Evolutionary conservation across 2,888 invertebrate genomes (phyloP).

Genomic region (Sinodicranocentrus sp.): DNA sequence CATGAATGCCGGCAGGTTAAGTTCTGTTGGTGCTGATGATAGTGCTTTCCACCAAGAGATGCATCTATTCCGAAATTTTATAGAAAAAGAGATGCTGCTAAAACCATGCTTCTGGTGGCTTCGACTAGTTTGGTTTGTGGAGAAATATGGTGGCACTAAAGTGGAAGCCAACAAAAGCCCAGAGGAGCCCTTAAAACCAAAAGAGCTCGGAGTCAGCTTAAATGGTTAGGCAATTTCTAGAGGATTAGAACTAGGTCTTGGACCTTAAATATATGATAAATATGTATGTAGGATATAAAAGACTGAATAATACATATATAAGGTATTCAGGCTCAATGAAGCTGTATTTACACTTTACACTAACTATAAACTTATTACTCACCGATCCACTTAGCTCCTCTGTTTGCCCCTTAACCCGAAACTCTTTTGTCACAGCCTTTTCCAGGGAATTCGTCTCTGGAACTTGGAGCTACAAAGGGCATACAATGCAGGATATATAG

Average conservation of each 20-base stretch:
- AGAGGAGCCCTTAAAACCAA: slow-evolving; percentile 58
- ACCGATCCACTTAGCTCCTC: slow-evolving; percentile 9
- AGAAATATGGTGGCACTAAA: slow-evolving; percentile 34
- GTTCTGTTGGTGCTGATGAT: no score
- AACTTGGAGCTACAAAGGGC: not conserved
- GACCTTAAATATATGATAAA: slow-evolving; percentile 17
- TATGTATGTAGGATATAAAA: not conserved
- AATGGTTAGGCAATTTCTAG: slow-evolving; percentile 56
- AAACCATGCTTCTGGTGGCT: slow-evolving; percentile 28
- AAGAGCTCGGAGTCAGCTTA: slow-evolving; percentile 53
- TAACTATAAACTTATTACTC: slow-evolving; percentile 21
- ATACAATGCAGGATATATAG: not conserved
- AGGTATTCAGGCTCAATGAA: not conserved
- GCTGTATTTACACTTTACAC: not conserved
- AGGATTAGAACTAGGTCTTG: slow-evolving; percentile 39
- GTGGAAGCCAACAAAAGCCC: slow-evolving; percentile 52
- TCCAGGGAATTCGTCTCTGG: not conserved
- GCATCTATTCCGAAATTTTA: not conserved
- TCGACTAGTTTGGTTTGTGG: not conserved
- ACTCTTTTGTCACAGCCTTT: slow-evolving; percentile 12
- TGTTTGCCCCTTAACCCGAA: slow-evolving; percentile 25
- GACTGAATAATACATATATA: not conserved
- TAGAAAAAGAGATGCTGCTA: no score
- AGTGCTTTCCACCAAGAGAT: not conserved
- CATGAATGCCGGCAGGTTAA: no score